Base-by-base conservation (phyloP, 2,888 invertebrate genomes). In the Apodemia duryi region DNA sequence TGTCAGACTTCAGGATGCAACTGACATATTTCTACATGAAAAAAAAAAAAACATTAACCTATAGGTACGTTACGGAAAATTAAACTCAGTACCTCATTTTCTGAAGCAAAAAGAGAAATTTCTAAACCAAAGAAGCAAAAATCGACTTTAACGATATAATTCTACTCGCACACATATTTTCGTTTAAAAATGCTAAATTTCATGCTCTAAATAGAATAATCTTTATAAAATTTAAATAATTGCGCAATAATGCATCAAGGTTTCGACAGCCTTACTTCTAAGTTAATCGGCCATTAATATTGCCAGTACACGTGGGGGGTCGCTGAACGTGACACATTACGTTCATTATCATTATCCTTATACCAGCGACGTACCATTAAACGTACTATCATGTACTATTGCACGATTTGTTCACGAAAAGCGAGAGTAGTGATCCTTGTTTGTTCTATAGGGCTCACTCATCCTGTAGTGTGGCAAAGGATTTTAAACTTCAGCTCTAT, bases 291-390 rank as follows among this genome's bases (percentile, higher is more conserved):
- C 87, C 84, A 86, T 89, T 88, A 86, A 66, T 66, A 70, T 72
- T 78, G 83, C 85, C 83, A 84, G 83, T 75, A 75, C 71, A 74
- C 77, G 83, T 83, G 90, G 88, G 90, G 82, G 91, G 89, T 88
- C 89, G 80, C 74, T 78, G 77, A 76, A 80, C 75, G 73, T 75
- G 76, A 79, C 76, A 71, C 71, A 74, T 68, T 72, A 72, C 72
- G 72, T 73, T 71, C 60, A 66, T 66, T 69, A 67, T 65, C 51
- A 65, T 71, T 73, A 73, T 76, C 73, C 76, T 73, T 69, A 69
- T 72, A 66, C 69, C 67, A 38, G 54, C 13, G 49, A 28, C 32
- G 61, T 65, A 70, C 68, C 64, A 67, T 63, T 65, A 67, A 63
- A 46, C 60, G 54, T 66, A 63, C 67, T 66, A 65, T 41, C 61